Base-by-base conservation (phyloP, 2,888 invertebrate species). In the Blera fallax region DNA sequence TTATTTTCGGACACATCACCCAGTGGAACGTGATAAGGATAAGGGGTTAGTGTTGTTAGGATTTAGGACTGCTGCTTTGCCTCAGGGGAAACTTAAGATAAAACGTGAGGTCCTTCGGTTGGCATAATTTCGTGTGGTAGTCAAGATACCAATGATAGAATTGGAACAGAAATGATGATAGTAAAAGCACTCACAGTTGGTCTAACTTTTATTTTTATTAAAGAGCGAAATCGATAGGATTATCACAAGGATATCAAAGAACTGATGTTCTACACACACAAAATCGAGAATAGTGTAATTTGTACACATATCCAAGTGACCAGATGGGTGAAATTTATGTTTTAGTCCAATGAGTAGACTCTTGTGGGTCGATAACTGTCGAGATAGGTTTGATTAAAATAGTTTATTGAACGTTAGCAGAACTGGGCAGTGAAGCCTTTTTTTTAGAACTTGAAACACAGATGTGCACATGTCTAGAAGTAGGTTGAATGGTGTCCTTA, bases 21-120 rank as follows among this genome's bases (percentile, higher is more conserved):
- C 48, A 50, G 54, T 50, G 67, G 73, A 50, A 74, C 83, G 78
- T 79, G 83, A 84, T 84, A 84, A 78, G 73, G 78, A 78, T 73
- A 78, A 73, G 67, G 62, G 73, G 78, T 82, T 76, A 69, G 37
- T 27, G 48, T 45, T 54, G 40, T 76, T 62, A 14, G 58, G 54
- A 69, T 60, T 76, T 64, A 24, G 64, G 56, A 45, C 27, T 62
- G 67, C 48, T n/a, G 73, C 58, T 10, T 65, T 54, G 52, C 65
- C 37, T 27, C 27, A 14, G n/a, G 64, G 37, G 32, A 73, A 73
- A 78, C 60, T 54, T 78, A 56, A 84, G 83, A 84, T 84, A 84
- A 84, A 79, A 83, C 82, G 82, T 83, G 82, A 78, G 58, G 58
- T 72, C 54, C 78, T 83, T 83, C 16, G 45, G 58, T 77, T 83